Conservation (phyloP, 2,113 vertebrate species). For the Sialia sialis region DNA sequence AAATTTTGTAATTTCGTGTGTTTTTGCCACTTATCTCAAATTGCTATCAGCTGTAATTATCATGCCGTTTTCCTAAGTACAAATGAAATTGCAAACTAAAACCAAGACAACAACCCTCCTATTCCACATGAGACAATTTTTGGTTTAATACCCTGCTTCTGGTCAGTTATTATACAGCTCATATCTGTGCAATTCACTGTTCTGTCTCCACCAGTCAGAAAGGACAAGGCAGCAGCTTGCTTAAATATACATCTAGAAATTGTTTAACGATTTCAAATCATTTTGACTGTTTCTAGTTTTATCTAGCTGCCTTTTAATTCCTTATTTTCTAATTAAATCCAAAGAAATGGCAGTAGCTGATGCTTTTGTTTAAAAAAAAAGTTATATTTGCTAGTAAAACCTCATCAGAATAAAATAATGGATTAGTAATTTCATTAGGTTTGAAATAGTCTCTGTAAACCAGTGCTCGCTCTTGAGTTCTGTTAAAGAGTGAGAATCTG, state of each 20-base stretch:
- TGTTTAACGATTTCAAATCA: background rate
- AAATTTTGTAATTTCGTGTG: background rate
- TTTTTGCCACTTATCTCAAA: background rate
- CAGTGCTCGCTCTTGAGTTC: background rate
- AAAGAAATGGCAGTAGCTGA: background rate
- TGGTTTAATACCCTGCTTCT: background rate
- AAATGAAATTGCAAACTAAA: constrained; percentile 1
- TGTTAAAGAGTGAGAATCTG: background rate
- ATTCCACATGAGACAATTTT: background rate
- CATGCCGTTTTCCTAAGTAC: background rate
- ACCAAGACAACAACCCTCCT: background rate
- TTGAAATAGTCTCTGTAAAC: background rate
- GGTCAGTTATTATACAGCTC: background rate
- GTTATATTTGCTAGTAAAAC: background rate
- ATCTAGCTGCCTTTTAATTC: background rate
- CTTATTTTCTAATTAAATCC: background rate
- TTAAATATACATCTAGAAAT: background rate
- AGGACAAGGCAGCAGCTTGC: background rate
- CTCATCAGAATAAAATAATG: background rate
- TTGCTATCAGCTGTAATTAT: background rate
- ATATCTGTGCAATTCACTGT: background rate
- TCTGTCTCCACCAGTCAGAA: background rate
- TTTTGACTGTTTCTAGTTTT: background rate
- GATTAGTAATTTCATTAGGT: background rate
- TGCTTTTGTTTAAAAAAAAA: background rate